Percentiles rank a stretch among this genome's conserved stretches.
These are phyloP conservation scores for Macquaria australasica DNA, from an alignment of 2,113 vertebrate species.

Conservation along the genomic window DNA sequence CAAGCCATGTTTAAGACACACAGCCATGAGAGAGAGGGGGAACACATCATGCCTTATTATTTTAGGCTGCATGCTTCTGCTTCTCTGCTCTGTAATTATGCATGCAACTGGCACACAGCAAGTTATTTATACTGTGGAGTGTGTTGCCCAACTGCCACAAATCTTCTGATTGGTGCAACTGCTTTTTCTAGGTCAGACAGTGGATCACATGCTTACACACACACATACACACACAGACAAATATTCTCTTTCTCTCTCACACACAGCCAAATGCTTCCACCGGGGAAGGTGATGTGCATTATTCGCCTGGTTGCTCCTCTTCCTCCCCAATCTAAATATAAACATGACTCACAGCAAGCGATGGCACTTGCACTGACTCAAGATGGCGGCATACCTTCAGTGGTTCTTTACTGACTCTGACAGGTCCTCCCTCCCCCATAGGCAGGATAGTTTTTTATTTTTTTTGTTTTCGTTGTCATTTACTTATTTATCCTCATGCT, in stretches of 20 bases:
- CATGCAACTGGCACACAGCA: slow-evolving; percentile 81
- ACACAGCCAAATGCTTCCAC: slow-evolving; percentile 68
- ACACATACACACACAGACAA: slow-evolving; percentile 37
- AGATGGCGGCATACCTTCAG: slow-evolving; percentile 71
- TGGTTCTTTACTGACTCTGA: slow-evolving; percentile 35
- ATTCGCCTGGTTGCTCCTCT: slow-evolving; percentile 71
- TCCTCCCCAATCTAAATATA: slow-evolving; percentile 78
- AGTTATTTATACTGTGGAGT: slow-evolving; percentile 84
- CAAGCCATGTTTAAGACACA: slow-evolving; percentile 22
- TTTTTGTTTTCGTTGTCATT: background rate
- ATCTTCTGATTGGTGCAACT: slow-evolving; percentile 71
- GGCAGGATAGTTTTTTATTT: background rate
- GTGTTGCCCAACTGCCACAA: slow-evolving; percentile 74
- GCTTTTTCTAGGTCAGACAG: slow-evolving; percentile 86
- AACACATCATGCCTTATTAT: slow-evolving; percentile 28
- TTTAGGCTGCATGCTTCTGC: slow-evolving; percentile 45
- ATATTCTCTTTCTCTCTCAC: slow-evolving; percentile 55
- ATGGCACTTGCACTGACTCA: slow-evolving; percentile 59
- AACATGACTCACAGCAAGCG: slow-evolving; percentile 66
- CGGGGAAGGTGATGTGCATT: slow-evolving; percentile 73
- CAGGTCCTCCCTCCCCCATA: slow-evolving; percentile 28
- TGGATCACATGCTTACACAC: slow-evolving; percentile 46
- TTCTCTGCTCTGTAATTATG: slow-evolving; percentile 73
- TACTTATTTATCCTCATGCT: slow-evolving; percentile 12
- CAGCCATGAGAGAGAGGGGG: background rate